phyloP scores from a whole-genome alignment of 2,888 invertebrate genomes.

The Hydraecia micacea region DNA sequence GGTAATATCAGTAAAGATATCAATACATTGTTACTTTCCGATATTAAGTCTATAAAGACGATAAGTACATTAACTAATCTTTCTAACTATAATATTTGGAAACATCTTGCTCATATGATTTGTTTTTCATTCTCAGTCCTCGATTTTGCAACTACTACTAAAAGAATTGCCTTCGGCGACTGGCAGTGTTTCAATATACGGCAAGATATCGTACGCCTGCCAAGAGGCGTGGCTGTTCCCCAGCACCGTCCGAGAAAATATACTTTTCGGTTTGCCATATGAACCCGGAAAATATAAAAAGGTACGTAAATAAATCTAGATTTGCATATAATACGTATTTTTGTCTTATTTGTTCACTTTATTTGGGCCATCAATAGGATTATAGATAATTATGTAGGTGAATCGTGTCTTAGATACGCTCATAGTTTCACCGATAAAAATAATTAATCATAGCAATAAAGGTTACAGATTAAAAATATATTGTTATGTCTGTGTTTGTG shows the following conservation, averaged over 20 bases:
- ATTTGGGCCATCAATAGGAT: conserved; percentile 46
- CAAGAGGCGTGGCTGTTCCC: conserved; percentile 97
- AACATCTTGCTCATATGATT: conserved; percentile 51
- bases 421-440: conserved; percentile 38
- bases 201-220: conserved; percentile 93
- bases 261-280: conserved; percentile 94
- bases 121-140: conserved; percentile 86
- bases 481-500: conserved; percentile 38
- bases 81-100: conserved; percentile 7
- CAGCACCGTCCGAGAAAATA: conserved; percentile 95
- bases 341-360: conserved; percentile 52
- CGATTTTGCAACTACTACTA: conserved; percentile 92
- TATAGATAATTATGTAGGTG: conserved; percentile 27
- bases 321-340: conserved; percentile 57
- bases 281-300: conserved; percentile 90
- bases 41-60: background rate
- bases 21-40: background rate
- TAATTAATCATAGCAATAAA: conserved; percentile 41
- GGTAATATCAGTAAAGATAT: background rate
- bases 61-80: conserved; percentile 1
- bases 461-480: conserved; percentile 50
- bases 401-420: conserved; percentile 48
- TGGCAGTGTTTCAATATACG: conserved; percentile 92
- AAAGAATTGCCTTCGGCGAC: conserved; percentile 92
- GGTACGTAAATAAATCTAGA: conserved; percentile 74